Evolutionary conservation across 2,888 invertebrate genomes (phyloP).

Genomic region (Frankliniella fusca): DNA sequence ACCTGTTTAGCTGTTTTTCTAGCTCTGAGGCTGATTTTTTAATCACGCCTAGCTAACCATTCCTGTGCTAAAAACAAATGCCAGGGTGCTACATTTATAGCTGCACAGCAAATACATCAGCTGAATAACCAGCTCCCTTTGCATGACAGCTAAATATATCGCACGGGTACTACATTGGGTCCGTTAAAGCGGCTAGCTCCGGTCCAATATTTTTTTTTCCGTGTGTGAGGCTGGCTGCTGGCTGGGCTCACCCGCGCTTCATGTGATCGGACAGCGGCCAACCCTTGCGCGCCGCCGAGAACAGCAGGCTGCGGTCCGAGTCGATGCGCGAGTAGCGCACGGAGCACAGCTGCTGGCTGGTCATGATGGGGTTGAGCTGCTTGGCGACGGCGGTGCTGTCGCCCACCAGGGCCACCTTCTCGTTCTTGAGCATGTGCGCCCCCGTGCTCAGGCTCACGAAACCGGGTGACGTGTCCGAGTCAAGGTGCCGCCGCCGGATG

Average conservation of each 20-base stretch:
- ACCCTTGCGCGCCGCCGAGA: not conserved
- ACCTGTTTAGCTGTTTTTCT: too few relatives aligned
- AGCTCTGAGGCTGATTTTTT: too few relatives aligned
- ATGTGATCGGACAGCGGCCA: not conserved
- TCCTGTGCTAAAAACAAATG: too few relatives aligned
- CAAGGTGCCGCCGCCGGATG: not conserved
- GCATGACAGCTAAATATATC: too few relatives aligned
- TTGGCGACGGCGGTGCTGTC: not conserved
- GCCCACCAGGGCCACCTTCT: not conserved
- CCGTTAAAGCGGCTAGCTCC: too few relatives aligned
- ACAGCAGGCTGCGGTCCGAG: not conserved
- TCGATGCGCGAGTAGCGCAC: not conserved
- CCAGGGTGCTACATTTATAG: too few relatives aligned
- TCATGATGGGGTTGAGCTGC: constrained; percentile 10
- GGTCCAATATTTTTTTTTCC: too few relatives aligned
- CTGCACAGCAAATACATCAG: too few relatives aligned
- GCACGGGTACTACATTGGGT: too few relatives aligned
- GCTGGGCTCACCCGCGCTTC: not conserved
- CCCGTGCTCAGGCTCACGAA: not conserved
- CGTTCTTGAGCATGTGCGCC: not conserved
- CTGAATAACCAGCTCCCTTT: too few relatives aligned
- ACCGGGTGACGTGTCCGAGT: not conserved
- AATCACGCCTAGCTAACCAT: too few relatives aligned
- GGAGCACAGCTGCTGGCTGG: not conserved
- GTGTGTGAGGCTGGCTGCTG: not conserved